Conservation (phyloP, 2,888 invertebrate genomes). For the Chymomyza caudatula region DNA sequence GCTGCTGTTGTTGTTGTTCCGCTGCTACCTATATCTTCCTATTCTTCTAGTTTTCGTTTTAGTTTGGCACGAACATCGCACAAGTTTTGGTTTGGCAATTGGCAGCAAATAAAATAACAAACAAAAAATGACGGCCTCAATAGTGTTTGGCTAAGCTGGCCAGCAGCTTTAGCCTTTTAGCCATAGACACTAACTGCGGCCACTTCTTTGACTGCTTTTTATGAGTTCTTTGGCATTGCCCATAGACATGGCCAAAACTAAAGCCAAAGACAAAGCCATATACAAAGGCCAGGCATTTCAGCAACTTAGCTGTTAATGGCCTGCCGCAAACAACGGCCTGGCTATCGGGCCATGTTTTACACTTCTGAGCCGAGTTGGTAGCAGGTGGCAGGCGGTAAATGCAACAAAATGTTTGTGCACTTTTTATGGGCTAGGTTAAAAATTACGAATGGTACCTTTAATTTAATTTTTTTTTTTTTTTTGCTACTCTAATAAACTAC, state of each 20-base stretch:
- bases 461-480: too few relatives aligned
- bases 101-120: slow-evolving; percentile 20
- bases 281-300: background rate
- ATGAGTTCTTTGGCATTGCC: slow-evolving; percentile 66
- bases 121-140: slow-evolving; percentile 24
- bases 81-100: slow-evolving; percentile 41
- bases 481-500: too few relatives aligned
- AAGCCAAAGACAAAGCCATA: background rate
- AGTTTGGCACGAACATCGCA: slow-evolving; percentile 53
- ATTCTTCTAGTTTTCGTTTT: background rate
- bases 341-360: too few relatives aligned
- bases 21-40: background rate
- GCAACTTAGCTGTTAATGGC: background rate
- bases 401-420: background rate
- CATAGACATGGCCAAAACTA: background rate
- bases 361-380: background rate
- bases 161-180: slow-evolving; percentile 13
- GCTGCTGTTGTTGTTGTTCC: slow-evolving; percentile 16
- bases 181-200: slow-evolving; percentile 32
- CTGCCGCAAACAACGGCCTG: background rate
- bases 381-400: background rate
- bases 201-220: slow-evolving; percentile 34
- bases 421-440: background rate
- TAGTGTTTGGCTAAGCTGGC: background rate
- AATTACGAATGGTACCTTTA: background rate